Evolutionary conservation across 1,140 invertebrate species (phyloP).

Genomic region (Saxidomus purpurata): DNA sequence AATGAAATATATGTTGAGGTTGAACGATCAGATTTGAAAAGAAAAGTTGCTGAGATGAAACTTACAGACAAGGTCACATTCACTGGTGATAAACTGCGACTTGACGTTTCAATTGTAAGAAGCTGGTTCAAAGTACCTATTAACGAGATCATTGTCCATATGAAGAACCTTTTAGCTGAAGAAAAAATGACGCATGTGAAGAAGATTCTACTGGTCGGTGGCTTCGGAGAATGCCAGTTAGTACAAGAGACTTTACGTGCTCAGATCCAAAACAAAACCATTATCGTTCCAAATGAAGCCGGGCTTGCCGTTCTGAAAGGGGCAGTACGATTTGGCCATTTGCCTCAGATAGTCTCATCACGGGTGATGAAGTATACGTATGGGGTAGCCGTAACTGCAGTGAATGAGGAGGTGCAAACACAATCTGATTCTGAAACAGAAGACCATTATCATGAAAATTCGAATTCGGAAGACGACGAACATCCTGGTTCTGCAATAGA

Average conservation of each 20-base stretch:
- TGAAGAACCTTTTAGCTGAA: not conserved
- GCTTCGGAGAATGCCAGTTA: slow-evolving; percentile 6
- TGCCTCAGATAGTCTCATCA: not conserved
- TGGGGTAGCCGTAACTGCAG: not conserved
- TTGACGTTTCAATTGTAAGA: not conserved
- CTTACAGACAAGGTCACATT: not conserved
- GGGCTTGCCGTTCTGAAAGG: slow-evolving; percentile 49
- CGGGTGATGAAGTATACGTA: slow-evolving; percentile 24
- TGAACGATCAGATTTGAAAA: not conserved
- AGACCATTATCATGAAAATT: no score
- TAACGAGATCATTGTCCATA: not conserved
- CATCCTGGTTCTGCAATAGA: no score
- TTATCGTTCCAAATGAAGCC: slow-evolving; percentile 9
- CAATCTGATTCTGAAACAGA: not conserved
- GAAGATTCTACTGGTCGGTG: slow-evolving; percentile 43
- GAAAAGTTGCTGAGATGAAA: not conserved
- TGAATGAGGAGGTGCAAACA: not conserved
- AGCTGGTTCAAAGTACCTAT: not conserved
- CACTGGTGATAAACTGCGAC: slow-evolving; percentile 12
- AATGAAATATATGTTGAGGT: slow-evolving; percentile 5
- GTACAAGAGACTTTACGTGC: not conserved
- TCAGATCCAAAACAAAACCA: not conserved
- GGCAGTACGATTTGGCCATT: slow-evolving; percentile 32
- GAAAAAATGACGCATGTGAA: not conserved
- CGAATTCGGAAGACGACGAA: not conserved